These are phyloP conservation scores for Caenorhabditis inopinata DNA, from an alignment of 1,140 invertebrate species.

Conservation along the genomic window DNA sequence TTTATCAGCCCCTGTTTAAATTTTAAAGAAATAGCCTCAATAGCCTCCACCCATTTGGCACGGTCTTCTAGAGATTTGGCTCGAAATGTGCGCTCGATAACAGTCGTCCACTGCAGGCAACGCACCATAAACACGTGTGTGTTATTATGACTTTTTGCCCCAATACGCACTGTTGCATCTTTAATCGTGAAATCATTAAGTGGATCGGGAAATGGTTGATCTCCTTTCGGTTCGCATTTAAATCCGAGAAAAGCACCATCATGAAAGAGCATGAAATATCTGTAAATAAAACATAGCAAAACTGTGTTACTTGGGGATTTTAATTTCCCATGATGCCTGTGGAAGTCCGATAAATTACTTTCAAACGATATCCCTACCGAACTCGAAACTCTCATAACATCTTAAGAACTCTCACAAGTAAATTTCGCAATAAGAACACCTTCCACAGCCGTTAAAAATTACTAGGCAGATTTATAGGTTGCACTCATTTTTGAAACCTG, in stretches of 20 bases:
- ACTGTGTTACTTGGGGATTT: no score
- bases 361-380: no score
- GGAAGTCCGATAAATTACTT: no score
- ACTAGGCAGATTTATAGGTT: no score
- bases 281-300: slow-evolving; percentile 31
- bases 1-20: not conserved
- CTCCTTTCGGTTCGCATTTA: slow-evolving; percentile 82
- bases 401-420: no score
- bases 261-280: slow-evolving; percentile 87
- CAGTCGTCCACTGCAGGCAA: slow-evolving; percentile 93
- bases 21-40: slow-evolving; percentile 46
- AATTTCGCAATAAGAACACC: no score
- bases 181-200: slow-evolving; percentile 98
- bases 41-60: slow-evolving; percentile 62
- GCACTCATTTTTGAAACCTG: no score
- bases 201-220: slow-evolving; percentile 73
- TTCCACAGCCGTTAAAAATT: no score
- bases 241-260: slow-evolving; percentile 92
- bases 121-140: slow-evolving; percentile 92
- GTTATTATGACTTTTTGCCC: no score
- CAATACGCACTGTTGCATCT: slow-evolving; percentile 70
- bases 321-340: no score
- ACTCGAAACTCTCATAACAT: no score
- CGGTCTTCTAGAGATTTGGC: slow-evolving; percentile 75
- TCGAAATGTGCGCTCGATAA: slow-evolving; percentile 96